Conservation (phyloP, 2,113 vertebrate genomes). For the Aleadryas rufinucha region DNA sequence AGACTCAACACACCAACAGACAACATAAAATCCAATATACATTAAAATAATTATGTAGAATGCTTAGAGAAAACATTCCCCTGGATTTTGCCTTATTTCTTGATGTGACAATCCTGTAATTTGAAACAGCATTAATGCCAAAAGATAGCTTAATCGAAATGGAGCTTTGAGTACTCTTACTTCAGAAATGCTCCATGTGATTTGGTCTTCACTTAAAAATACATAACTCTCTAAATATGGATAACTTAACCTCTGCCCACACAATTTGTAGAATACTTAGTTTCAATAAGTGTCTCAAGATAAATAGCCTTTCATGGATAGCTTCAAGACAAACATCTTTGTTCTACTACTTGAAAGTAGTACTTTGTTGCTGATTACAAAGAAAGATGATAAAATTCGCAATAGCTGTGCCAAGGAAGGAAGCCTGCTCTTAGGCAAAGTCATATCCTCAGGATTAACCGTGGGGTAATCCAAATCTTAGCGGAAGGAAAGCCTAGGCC, state of each 20-base stretch:
- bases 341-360: background rate
- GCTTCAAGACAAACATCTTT: background rate
- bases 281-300: background rate
- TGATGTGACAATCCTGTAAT: background rate
- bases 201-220: background rate
- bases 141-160: background rate
- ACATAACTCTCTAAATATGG: background rate
- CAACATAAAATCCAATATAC: background rate
- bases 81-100: background rate
- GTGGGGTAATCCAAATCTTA: background rate
- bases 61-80: background rate
- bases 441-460: background rate
- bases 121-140: background rate
- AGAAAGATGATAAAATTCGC: background rate
- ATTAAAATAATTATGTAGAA: background rate
- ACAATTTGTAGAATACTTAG: background rate
- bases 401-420: background rate
- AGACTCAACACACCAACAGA: background rate
- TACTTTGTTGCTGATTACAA: background rate
- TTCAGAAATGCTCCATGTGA: background rate
- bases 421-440: background rate
- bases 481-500: background rate
- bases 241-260: background rate
- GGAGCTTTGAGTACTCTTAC: background rate
- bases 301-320: background rate